A percentile compares a stretch with the other conserved stretches of the same genome.
These are phyloP conservation scores for Popillia japonica DNA, from an alignment of 1,140 invertebrate genomes.

Conservation along the genomic window DNA sequence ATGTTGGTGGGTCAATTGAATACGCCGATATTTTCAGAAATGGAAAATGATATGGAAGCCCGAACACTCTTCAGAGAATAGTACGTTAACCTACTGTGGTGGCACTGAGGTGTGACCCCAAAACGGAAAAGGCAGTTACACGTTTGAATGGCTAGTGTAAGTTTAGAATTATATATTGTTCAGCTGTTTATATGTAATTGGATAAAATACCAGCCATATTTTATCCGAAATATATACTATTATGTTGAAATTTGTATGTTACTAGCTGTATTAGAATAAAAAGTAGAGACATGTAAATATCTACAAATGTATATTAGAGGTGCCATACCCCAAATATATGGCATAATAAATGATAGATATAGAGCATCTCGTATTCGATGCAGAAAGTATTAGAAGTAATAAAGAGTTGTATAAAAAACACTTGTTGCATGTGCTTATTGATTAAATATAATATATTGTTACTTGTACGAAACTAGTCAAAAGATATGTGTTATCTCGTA, in stretches of 20 bases:
- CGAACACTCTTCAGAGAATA: constrained; percentile 57
- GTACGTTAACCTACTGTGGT: constrained; percentile 56
- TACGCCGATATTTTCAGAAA: constrained; percentile 48
- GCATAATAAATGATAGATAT: neutral
- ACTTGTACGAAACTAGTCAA: neutral
- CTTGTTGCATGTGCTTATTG: neutral
- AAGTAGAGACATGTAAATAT: neutral
- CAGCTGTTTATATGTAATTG: neutral
- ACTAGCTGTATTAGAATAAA: neutral
- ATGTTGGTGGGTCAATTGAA: constrained; percentile 21
- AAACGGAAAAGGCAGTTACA: constrained; percentile 52
- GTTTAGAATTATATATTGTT: constrained; percentile 17
- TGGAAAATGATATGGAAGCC: constrained; percentile 60
- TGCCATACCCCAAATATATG: constrained; percentile 20
- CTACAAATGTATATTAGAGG: neutral
- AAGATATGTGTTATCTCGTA: neutral
- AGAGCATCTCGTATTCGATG: neutral
- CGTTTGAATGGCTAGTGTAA: constrained; percentile 60
- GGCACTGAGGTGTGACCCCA: constrained; percentile 62
- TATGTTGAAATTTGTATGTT: constrained; percentile 1
- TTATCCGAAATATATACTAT: constrained; percentile 27
- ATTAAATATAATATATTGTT: neutral
- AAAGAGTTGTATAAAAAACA: neutral
- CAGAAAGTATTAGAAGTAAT: constrained; percentile 15
- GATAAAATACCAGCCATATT: constrained; percentile 47